Evolutionary conservation across 2,113 vertebrate genomes (phyloP).

Genomic region (Castor canadensis): DNA sequence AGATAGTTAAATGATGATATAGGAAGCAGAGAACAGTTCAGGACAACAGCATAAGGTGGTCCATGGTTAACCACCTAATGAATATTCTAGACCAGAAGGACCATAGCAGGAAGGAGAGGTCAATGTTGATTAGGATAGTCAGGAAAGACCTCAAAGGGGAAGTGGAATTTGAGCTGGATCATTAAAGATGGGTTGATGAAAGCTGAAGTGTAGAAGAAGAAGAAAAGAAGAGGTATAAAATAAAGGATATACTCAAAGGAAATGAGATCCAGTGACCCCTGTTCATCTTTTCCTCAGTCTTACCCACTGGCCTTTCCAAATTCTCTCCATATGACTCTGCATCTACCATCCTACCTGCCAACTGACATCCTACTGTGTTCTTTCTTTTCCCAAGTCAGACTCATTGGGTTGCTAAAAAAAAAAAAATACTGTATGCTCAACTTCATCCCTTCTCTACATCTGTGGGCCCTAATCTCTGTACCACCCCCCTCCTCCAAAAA

Average conservation of each 20-base stretch:
- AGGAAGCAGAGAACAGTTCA: neutral
- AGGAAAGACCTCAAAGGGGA: neutral
- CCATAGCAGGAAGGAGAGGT: neutral
- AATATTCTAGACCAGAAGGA: neutral
- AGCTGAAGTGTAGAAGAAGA: neutral
- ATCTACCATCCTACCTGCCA: too few relatives aligned
- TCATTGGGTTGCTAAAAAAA: neutral
- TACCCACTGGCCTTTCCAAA: fast-evolving
- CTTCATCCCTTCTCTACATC: too few relatives aligned
- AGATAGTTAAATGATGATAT: neutral
- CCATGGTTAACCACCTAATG: too few relatives aligned
- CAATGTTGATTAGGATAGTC: neutral
- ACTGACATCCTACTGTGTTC: too few relatives aligned
- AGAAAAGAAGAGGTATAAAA: neutral
- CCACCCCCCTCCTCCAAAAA: too few relatives aligned
- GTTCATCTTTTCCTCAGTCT: neutral
- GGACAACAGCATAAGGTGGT: neutral
- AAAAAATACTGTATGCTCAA: neutral
- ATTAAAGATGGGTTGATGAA: neutral
- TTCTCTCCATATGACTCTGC: neutral
- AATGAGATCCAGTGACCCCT: neutral
- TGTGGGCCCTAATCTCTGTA: too few relatives aligned
- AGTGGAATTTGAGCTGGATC: neutral
- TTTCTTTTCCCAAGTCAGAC: neutral
- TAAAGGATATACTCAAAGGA: neutral